Evolutionary conservation across 2,113 vertebrate genomes (phyloP).

Genomic region (Brienomyrus brachyistius): DNA sequence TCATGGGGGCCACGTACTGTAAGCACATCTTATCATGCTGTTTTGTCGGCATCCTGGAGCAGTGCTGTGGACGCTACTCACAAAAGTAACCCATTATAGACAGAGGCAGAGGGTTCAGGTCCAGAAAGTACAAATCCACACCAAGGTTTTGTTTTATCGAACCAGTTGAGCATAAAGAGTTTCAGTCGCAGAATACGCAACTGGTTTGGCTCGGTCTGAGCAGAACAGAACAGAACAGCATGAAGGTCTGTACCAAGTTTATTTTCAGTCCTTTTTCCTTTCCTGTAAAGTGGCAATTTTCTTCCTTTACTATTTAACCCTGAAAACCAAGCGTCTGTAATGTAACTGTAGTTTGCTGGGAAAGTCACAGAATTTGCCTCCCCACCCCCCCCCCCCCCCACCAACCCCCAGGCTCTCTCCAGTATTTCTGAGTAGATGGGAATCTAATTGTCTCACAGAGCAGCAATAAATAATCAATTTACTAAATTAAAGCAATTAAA

Average conservation of each 20-base stretch:
- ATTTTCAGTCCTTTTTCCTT: neutral
- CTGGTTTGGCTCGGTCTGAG: neutral
- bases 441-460: slow-evolving; percentile 9
- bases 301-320: neutral
- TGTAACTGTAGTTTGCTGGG: neutral
- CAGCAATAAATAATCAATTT: slow-evolving; percentile 10
- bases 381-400: neutral
- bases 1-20: no score
- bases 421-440: neutral
- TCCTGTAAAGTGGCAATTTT: neutral
- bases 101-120: no score
- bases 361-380: neutral
- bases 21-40: neutral
- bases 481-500: slow-evolving; percentile 7
- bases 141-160: no score
- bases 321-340: neutral
- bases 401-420: neutral
- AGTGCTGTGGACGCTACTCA: neutral
- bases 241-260: neutral
- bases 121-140: no score
- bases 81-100: no score
- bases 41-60: neutral
- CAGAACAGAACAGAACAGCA: neutral
- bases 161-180: no score
- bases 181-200: no score